phyloP scores from a whole-genome alignment of 2,113 vertebrate genomes.

The Bothrops jararaca region DNA sequence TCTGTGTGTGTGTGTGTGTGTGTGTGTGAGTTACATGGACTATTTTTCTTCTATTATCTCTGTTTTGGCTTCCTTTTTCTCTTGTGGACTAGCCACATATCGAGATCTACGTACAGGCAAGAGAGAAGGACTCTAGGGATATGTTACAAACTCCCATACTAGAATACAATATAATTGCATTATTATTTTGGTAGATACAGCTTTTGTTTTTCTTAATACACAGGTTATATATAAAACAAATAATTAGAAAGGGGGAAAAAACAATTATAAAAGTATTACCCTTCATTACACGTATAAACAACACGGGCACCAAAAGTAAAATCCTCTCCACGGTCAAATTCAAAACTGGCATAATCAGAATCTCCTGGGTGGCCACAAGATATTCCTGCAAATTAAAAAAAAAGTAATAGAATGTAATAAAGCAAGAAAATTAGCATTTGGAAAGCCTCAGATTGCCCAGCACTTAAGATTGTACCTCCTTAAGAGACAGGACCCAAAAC shows the following conservation, averaged over 20 bases:
- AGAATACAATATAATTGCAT: neutral
- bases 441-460: neutral
- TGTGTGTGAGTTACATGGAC: neutral
- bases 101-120: neutral
- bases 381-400: constrained; percentile 66
- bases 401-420: neutral
- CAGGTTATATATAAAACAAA: neutral
- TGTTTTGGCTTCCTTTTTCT: neutral
- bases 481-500: neutral
- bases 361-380: constrained; percentile 88
- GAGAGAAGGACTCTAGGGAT: neutral
- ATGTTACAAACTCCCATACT: neutral
- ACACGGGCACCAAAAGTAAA: constrained; percentile 86
- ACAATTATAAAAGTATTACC: constrained; percentile 59
- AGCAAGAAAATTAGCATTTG: neutral
- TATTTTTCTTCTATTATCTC: neutral
- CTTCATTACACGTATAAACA: constrained; percentile 74
- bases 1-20: no score
- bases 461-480: neutral
- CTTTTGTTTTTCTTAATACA: neutral
- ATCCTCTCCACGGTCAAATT: constrained; percentile 63
- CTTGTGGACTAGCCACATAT: neutral
- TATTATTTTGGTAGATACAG: neutral
- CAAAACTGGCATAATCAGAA: constrained; percentile 76
- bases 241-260: neutral